A percentile compares a stretch with the other conserved stretches of the same genome.
These are phyloP conservation scores for Merodon equestris DNA, from an alignment of 2,888 invertebrate genomes.

Conservation along the genomic window DNA sequence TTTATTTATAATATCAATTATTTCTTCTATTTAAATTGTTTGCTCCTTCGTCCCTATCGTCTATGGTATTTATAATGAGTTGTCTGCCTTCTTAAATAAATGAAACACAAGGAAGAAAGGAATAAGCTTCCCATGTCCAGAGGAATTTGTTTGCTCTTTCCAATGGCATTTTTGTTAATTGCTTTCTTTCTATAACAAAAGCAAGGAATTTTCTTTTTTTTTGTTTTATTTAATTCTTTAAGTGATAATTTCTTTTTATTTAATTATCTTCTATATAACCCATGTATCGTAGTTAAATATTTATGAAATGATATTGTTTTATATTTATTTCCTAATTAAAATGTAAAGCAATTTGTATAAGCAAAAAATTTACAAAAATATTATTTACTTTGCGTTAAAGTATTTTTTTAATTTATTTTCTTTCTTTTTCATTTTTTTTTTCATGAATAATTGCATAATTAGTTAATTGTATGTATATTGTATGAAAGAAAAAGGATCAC, in stretches of 20 bases:
- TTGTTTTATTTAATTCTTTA: conserved; percentile 38
- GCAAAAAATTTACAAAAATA: conserved; percentile 70
- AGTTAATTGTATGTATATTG: conserved; percentile 45
- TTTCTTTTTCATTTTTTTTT: conserved; percentile 46
- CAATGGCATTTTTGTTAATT: conserved; percentile 16
- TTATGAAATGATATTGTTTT: conserved; percentile 61
- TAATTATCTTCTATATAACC: conserved; percentile 56
- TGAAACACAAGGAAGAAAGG: conserved; percentile 12
- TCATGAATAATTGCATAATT: conserved; percentile 62
- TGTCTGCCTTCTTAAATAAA: conserved; percentile 26
- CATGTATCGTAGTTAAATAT: conserved; percentile 52
- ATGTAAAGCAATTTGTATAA: conserved; percentile 68
- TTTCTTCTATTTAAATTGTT: conserved; percentile 26
- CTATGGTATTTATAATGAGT: conserved; percentile 34
- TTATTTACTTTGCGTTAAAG: conserved; percentile 65
- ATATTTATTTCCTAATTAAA: conserved; percentile 60
- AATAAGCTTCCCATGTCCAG: conserved; percentile 63
- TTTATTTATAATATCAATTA: too few species aligned
- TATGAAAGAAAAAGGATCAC: conserved; percentile 50
- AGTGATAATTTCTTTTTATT: conserved; percentile 56
- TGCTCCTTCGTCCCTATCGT: conserved; percentile 16
- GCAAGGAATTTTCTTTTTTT: conserved; percentile 47
- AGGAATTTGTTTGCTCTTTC: conserved; percentile 19
- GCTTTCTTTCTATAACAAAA: conserved; percentile 46
- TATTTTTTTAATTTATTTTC: conserved; percentile 43